These are phyloP conservation scores for Indicator indicator DNA, from an alignment of 2,113 vertebrate species.

Conservation along the genomic window DNA sequence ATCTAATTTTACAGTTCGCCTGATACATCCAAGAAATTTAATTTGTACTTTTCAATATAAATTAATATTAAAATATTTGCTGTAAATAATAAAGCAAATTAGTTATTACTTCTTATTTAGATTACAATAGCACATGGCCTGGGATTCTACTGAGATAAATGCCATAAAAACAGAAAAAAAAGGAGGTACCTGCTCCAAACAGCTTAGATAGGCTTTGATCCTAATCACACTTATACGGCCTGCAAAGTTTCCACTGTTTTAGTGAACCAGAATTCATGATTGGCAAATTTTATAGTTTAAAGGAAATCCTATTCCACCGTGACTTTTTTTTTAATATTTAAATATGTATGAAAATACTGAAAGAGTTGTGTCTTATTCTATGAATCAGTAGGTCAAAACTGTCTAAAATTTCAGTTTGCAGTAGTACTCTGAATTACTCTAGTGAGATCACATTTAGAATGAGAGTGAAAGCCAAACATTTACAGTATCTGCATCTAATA, in stretches of 20 bases:
- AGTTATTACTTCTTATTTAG: neutral
- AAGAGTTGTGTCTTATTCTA: neutral
- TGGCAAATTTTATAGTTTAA: neutral
- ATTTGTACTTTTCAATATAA: neutral
- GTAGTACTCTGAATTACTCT: neutral
- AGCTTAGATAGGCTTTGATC: neutral
- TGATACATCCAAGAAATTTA: neutral
- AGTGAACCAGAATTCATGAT: neutral
- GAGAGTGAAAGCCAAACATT: neutral
- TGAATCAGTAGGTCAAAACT: neutral
- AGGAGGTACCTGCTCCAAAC: neutral
- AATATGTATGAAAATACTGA: neutral
- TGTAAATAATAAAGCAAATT: neutral
- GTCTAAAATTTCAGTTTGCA: neutral
- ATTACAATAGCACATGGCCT: neutral
- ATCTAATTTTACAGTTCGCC: neutral
- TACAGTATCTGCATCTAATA: neutral
- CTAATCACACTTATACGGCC: neutral
- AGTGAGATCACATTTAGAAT: neutral
- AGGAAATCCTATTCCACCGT: neutral
- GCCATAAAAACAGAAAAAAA: neutral
- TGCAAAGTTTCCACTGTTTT: neutral
- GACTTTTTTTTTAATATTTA: neutral
- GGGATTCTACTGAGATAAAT: neutral
- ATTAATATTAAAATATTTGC: neutral